phyloP scores from a whole-genome alignment of 2,113 vertebrate genomes.

The Condylura cristata region DNA sequence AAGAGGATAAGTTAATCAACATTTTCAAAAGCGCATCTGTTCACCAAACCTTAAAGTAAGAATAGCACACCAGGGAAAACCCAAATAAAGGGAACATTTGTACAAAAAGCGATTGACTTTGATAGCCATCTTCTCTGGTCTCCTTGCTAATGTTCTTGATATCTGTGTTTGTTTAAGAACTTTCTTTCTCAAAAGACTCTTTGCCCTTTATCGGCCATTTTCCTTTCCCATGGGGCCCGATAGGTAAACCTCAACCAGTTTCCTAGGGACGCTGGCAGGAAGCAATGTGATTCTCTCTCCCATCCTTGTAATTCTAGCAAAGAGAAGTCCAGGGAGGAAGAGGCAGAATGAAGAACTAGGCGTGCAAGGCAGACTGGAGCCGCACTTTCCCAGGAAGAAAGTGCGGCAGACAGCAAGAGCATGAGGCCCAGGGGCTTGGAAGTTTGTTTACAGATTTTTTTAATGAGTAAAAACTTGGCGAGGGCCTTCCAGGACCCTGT shows the following conservation, averaged over 20 bases:
- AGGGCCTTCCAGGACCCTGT: background rate
- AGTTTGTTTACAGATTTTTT: background rate
- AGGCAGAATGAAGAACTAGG: background rate
- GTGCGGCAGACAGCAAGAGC: background rate
- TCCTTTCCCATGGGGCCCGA: slow-evolving; percentile 56
- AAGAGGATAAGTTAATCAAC: slow-evolving; percentile 83
- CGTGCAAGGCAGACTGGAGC: background rate
- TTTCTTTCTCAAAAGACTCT: slow-evolving; percentile 65
- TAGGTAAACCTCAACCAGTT: slow-evolving; percentile 36
- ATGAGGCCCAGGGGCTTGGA: background rate
- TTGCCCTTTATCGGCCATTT: slow-evolving; percentile 11
- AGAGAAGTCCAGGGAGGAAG: background rate
- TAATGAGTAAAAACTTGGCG: background rate
- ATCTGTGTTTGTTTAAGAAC: slow-evolving; percentile 79
- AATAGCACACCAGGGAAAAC: slow-evolving; percentile 79
- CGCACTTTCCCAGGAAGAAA: background rate
- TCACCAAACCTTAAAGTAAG: slow-evolving; percentile 81
- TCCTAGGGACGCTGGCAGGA: background rate
- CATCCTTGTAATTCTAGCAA: background rate
- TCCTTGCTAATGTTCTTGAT: slow-evolving; percentile 77
- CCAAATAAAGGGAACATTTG: slow-evolving; percentile 82
- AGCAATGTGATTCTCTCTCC: background rate
- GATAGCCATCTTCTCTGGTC: slow-evolving; percentile 80
- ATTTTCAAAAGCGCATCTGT: slow-evolving; percentile 82
- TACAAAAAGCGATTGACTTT: slow-evolving; percentile 82